Conservation (phyloP, 2,113 vertebrate genomes). For the Potamarius usumacintae region DNA sequence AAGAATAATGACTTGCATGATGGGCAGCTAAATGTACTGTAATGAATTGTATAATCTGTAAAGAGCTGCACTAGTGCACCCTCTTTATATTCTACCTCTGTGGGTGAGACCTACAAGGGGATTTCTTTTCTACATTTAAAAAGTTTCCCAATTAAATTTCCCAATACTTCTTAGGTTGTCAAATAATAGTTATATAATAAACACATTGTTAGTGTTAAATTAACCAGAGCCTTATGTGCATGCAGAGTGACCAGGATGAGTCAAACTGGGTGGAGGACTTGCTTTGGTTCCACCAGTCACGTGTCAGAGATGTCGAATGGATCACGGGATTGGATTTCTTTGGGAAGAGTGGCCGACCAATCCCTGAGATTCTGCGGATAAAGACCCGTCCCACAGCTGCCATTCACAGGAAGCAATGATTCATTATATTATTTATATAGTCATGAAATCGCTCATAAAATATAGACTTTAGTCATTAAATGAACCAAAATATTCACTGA, state of each 20-base stretch:
- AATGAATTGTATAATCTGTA: background rate
- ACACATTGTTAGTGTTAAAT: background rate
- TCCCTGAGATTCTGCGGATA: slow-evolving; percentile 70
- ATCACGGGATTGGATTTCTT: slow-evolving; percentile 75
- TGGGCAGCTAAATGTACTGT: background rate
- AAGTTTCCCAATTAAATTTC: background rate
- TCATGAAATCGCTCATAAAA: background rate
- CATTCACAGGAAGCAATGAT: slow-evolving; percentile 57
- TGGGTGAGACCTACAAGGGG: background rate
- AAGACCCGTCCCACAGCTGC: slow-evolving; percentile 74
- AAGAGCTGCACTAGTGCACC: background rate
- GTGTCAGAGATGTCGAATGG: slow-evolving; percentile 75
- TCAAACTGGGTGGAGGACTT: slow-evolving; percentile 71
- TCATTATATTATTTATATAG: background rate
- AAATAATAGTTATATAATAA: background rate
- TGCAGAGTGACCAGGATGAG: slow-evolving; percentile 62
- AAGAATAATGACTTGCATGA: background rate
- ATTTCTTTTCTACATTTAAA: background rate
- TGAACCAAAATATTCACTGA: background rate
- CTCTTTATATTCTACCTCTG: background rate
- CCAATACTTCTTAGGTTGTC: background rate
- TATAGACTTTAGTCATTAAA: background rate
- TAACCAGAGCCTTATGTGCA: background rate
- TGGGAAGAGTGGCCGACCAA: slow-evolving; percentile 63
- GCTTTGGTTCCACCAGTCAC: slow-evolving; percentile 75